These are phyloP conservation scores for Hypanus sabinus DNA, from an alignment of 2,113 vertebrate species.

Conservation along the genomic window DNA sequence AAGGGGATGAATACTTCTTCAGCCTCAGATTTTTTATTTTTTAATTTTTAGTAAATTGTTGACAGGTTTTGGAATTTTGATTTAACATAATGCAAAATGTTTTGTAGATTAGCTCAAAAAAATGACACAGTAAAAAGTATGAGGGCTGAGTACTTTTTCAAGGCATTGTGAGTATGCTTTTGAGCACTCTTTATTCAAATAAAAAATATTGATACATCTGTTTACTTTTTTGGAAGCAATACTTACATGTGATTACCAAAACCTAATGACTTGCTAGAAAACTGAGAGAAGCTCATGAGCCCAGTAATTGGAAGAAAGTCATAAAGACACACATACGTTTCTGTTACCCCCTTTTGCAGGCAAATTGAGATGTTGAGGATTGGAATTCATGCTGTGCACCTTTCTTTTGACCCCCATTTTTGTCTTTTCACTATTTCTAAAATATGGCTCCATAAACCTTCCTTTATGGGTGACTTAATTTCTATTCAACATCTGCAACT, in stretches of 20 bases:
- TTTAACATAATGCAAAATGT: no score
- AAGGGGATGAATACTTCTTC: no score
- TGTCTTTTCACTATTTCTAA: background rate
- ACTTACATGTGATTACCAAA: background rate
- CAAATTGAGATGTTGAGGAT: background rate
- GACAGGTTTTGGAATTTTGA: no score
- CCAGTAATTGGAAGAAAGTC: background rate
- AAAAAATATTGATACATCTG: background rate
- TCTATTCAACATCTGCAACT: background rate
- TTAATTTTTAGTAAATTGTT: no score
- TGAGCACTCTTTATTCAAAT: background rate
- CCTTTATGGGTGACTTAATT: background rate
- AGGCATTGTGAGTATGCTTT: no score
- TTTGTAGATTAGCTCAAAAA: no score
- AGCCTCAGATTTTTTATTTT: no score
- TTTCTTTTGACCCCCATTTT: no score
- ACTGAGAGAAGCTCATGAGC: background rate
- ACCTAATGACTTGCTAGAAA: background rate
- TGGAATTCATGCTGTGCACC: background rate
- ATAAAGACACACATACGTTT: background rate
- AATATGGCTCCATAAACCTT: background rate
- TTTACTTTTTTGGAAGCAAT: background rate
- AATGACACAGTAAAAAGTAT: no score
- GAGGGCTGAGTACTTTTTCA: no score
- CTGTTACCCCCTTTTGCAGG: no score